A percentile compares a stretch with the other conserved stretches of the same genome.
These are phyloP conservation scores for Ceratina calcarata DNA, from an alignment of 1,140 invertebrate genomes.

Conservation along the genomic window DNA sequence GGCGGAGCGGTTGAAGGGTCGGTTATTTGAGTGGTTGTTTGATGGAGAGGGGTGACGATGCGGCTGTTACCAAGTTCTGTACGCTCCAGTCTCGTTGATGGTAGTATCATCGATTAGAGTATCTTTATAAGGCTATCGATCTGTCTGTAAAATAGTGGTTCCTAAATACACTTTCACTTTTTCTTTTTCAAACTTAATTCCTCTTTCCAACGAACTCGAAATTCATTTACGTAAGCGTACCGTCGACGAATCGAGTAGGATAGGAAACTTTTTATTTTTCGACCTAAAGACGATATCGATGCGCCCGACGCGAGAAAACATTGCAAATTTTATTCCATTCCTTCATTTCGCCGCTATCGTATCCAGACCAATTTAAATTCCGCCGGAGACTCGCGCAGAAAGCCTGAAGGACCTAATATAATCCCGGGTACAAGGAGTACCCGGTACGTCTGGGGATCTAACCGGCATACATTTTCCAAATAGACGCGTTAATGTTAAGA, in stretches of 20 bases:
- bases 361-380: conserved; percentile 71
- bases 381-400: conserved; percentile 55
- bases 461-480: conserved; percentile 68
- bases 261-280: too few relatives aligned
- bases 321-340: conserved; percentile 58
- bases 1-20: neutral
- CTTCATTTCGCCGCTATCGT: conserved; percentile 64
- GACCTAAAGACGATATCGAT: conserved; percentile 12
- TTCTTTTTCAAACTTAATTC: too few relatives aligned
- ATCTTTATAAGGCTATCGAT: too few relatives aligned
- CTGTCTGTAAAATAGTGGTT: neutral
- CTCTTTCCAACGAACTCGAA: neutral
- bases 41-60: neutral
- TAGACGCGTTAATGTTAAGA: conserved; percentile 66
- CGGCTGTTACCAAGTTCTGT: neutral
- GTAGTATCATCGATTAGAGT: too few relatives aligned
- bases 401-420: conserved; percentile 68
- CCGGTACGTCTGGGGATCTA: conserved; percentile 58
- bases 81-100: too few relatives aligned
- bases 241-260: too few relatives aligned
- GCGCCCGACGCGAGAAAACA: neutral
- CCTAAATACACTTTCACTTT: neutral
- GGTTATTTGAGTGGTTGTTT: neutral
- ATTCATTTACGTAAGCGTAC: neutral
- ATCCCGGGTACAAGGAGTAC: conserved; percentile 65